These are phyloP conservation scores for Mus spretus DNA, from an alignment of 2,797 vertebrate genomes.

Conservation along the genomic window DNA sequence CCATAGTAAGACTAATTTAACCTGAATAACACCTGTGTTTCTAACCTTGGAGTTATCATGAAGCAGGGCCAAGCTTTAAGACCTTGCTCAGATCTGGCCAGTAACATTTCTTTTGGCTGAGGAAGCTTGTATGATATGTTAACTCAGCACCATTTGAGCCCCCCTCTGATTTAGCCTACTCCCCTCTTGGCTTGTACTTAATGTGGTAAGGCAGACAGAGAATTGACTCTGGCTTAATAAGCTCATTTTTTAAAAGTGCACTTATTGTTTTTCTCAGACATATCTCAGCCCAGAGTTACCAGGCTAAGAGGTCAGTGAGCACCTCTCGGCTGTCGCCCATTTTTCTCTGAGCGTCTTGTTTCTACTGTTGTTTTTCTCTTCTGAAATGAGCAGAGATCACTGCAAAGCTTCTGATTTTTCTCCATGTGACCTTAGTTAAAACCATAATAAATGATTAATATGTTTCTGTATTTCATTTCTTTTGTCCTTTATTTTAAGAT, in stretches of 20 bases:
- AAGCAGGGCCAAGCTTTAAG: slow-evolving; percentile 9
- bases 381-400: slow-evolving; percentile 23
- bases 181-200: background rate
- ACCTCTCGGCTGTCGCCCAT: background rate
- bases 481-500: background rate
- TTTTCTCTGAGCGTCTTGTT: background rate
- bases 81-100: background rate
- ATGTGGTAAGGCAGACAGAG: background rate
- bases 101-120: background rate
- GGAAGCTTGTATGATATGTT: background rate
- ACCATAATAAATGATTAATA: background rate
- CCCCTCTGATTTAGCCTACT: slow-evolving; percentile 18
- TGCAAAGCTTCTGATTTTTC: background rate
- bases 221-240: slow-evolving; percentile 66
- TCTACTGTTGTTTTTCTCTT: background rate
- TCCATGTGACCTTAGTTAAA: background rate
- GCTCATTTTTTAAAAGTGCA: slow-evolving; percentile 67
- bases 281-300: background rate
- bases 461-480: slow-evolving; percentile 24
- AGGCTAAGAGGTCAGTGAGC: background rate
- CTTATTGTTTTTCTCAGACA: slow-evolving; percentile 59
- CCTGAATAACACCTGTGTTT: background rate
- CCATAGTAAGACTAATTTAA: background rate
- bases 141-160: background rate
- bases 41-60: background rate